A percentile compares a stretch with the other conserved stretches of the same genome.
These are phyloP conservation scores for Acleris holmiana DNA, from an alignment of 2,888 invertebrate species.

Conservation along the genomic window DNA sequence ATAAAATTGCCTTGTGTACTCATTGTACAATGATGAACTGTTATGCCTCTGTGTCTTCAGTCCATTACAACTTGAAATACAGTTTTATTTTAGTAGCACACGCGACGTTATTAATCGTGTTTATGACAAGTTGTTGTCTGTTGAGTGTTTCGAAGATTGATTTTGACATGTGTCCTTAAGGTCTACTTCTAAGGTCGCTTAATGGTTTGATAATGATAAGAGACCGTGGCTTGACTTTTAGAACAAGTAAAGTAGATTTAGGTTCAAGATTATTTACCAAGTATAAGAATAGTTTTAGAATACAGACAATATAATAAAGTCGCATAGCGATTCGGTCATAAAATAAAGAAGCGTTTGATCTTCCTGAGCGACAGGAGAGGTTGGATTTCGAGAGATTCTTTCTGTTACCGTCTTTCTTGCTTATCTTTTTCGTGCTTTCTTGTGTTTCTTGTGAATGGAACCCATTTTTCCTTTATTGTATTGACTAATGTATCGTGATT, in stretches of 20 bases:
- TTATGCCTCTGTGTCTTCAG: not conserved
- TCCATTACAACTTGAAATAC: slow-evolving; percentile 13
- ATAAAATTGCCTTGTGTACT: not conserved
- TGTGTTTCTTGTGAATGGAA: too few relatives aligned
- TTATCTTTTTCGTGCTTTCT: too few relatives aligned
- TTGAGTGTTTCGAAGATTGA: slow-evolving; percentile 28
- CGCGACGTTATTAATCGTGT: slow-evolving; percentile 30
- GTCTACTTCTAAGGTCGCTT: slow-evolving; percentile 5
- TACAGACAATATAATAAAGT: slow-evolving; percentile 23
- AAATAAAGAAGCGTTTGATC: slow-evolving; percentile 27
- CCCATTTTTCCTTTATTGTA: too few relatives aligned
- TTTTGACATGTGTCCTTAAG: slow-evolving; percentile 32
- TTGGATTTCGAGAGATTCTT: slow-evolving; percentile 6
- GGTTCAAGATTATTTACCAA: not conserved
- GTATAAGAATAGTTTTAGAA: slow-evolving; percentile 12
- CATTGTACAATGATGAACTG: not conserved
- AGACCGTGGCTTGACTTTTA: not conserved
- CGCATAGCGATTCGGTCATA: slow-evolving; percentile 20
- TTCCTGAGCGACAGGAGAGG: slow-evolving; percentile 27
- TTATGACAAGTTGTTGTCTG: slow-evolving; percentile 31
- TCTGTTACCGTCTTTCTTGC: not conserved
- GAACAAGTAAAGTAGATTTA: too few relatives aligned
- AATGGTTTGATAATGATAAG: not conserved
- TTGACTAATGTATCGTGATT: too few relatives aligned
- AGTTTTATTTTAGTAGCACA: slow-evolving; percentile 16